Evolutionary conservation across 2,888 invertebrate genomes (phyloP).

Genomic region (Pammene aurita): DNA sequence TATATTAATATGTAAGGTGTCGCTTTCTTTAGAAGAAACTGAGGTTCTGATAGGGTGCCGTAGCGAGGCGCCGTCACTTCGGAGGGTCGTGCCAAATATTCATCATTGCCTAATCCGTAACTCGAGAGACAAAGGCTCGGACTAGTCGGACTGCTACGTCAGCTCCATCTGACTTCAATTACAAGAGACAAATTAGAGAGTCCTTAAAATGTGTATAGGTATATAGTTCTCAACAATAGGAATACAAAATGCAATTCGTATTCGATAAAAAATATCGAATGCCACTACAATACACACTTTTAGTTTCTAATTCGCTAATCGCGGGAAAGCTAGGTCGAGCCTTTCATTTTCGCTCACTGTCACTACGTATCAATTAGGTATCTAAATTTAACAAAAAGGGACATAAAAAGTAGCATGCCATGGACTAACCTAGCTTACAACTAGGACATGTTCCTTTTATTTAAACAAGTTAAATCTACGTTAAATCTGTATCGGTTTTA

Average conservation of each 20-base stretch:
- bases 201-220: neutral
- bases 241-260: neutral
- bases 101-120: neutral
- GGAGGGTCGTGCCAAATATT: conserved; percentile 55
- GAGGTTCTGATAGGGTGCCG: conserved; percentile 54
- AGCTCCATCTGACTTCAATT: neutral
- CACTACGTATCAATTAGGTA: neutral
- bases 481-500: too few relatives aligned
- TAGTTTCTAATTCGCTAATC: neutral
- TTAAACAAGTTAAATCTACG: too few relatives aligned
- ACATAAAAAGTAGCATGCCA: too few relatives aligned
- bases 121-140: neutral
- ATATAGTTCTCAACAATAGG: neutral
- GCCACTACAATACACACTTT: conserved; percentile 3
- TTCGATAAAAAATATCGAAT: neutral
- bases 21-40: conserved; percentile 65
- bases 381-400: too few relatives aligned
- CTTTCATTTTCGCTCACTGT: neutral
- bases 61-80: conserved; percentile 47
- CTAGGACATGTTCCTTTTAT: too few relatives aligned
- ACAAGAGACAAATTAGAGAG: neutral
- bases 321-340: neutral
- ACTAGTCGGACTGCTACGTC: neutral
- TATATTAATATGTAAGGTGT: conserved; percentile 52
- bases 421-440: too few relatives aligned